Base-by-base conservation (phyloP, 2,888 invertebrate genomes). In the Synanthedon andrenaeformis region DNA sequence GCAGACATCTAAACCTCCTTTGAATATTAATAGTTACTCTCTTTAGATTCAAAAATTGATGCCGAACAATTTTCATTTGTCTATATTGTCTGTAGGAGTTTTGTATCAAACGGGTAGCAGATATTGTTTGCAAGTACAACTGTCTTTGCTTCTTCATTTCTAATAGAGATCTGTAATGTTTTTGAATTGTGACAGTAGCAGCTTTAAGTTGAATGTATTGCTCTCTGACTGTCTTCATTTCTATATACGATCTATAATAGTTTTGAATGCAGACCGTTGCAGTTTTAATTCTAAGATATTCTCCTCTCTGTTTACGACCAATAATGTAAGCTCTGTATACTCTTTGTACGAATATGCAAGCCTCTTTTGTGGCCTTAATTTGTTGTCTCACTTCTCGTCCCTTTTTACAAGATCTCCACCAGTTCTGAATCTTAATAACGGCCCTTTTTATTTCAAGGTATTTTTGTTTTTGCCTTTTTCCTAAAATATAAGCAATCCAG, bases 91-190 rank as follows among this genome's bases (percentile, higher is more conserved):
- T 79, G 64, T 82, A 89, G 82, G 84, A 86, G 5, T 58, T 63
- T 66, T 91, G 90, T 49, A 91, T 79, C 55, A 60, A 69, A 0
- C 75, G 55, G 4, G 72, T 74, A 4, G 84, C 73, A 35, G 67
- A 56, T 66, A 77, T 83, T 45, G 76, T 66, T 49, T 64, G 54
- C 1, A 77, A 48, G 60, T 76, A 89, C 2, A 61, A 55, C 28
- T 64, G 55, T 56, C 76, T 73, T 49, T 74, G 65, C 51, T 59
- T 53, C 59, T 69, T 76, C 52, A 75, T 78, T 23, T 69, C 28
- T 28, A 67, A 55, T 41, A 66, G 65, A 1, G 84, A 80, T 62
- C 82, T 77, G 58, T 75, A 89, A 4, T 64, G 64, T 53, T 69
- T 75, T 64, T 90, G 90, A 49, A 89, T 71, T 5, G 57, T 57